Evolutionary conservation across 2,888 invertebrate species (phyloP).

Genomic region (Quadroppia sp.): DNA sequence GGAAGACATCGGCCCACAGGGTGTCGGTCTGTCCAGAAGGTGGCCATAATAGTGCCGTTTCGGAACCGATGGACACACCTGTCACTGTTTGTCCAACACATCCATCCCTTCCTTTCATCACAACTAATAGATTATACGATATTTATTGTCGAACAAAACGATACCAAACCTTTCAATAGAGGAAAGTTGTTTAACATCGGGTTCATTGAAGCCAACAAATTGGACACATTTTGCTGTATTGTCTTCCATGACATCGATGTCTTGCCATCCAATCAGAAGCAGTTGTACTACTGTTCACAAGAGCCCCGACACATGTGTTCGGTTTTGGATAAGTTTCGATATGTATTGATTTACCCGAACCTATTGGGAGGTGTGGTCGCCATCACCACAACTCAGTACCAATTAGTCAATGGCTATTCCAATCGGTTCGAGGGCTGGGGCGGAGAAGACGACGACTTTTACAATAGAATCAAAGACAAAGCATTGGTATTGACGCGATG

Average conservation of each 20-base stretch:
- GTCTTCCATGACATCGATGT: conserved; percentile 87
- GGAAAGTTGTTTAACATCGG: conserved; percentile 85
- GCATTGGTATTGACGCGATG: conserved; percentile 28
- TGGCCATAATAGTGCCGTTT: conserved; percentile 66
- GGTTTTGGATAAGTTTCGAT: conserved; percentile 68
- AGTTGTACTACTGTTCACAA: conserved; percentile 62
- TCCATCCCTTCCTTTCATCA: conserved; percentile 74
- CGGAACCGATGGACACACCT: conserved; percentile 72
- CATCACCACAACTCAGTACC: conserved; percentile 68
- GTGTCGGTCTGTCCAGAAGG: conserved; percentile 45
- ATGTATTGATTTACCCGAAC: conserved; percentile 53
- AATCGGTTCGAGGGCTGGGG: conserved; percentile 81
- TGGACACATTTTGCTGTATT: conserved; percentile 60
- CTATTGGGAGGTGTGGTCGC: conserved; percentile 79
- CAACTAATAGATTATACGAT: conserved; percentile 81
- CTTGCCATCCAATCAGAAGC: conserved; percentile 66
- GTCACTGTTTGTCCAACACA: conserved; percentile 71
- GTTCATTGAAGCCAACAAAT: conserved; percentile 67
- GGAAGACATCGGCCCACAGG: conserved; percentile 45
- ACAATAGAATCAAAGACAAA: conserved; percentile 43
- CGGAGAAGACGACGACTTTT: conserved; percentile 82
- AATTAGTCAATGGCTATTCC: conserved; percentile 61
- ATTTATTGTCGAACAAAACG: conserved; percentile 72
- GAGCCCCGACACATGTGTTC: conserved; percentile 83
- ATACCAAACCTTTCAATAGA: conserved; percentile 72